Evolutionary conservation across 2,888 invertebrate species (phyloP).

Genomic region (Hypsopygia costalis): DNA sequence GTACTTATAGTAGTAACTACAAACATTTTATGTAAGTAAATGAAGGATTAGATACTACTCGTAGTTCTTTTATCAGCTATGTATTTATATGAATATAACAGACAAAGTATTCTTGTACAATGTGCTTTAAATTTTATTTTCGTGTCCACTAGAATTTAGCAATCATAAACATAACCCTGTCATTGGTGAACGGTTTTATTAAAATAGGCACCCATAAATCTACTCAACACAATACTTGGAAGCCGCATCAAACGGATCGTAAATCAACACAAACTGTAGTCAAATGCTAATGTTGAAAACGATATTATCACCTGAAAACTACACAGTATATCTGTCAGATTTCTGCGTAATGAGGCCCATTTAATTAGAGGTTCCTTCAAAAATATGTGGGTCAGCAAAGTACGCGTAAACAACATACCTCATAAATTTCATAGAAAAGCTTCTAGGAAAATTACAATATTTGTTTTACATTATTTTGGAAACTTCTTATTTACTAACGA

Average conservation of each 20-base stretch:
- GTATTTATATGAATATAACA: too few relatives aligned
- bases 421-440: slow-evolving; percentile 8
- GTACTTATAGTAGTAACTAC: too few relatives aligned
- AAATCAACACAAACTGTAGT: slow-evolving; percentile 33
- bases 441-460: too few relatives aligned
- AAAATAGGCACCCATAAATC: slow-evolving; percentile 17
- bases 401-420: slow-evolving; percentile 8
- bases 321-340: slow-evolving; percentile 54
- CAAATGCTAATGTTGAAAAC: slow-evolving; percentile 24
- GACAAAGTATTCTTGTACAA: too few relatives aligned
- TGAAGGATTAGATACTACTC: too few relatives aligned
- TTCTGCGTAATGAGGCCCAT: slow-evolving; percentile 43
- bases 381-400: slow-evolving; percentile 21
- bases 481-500: too few relatives aligned
- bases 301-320: slow-evolving; percentile 33
- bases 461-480: too few relatives aligned
- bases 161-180: not conserved
- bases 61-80: too few relatives aligned
- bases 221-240: slow-evolving; percentile 24
- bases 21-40: too few relatives aligned
- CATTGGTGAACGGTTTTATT: not conserved
- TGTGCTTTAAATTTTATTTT: too few relatives aligned
- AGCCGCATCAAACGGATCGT: slow-evolving; percentile 38
- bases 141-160: not conserved
- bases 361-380: slow-evolving; percentile 43